These are phyloP conservation scores for Spinus olivaceus DNA, from an alignment of 2,797 vertebrate species.

Conservation along the genomic window DNA sequence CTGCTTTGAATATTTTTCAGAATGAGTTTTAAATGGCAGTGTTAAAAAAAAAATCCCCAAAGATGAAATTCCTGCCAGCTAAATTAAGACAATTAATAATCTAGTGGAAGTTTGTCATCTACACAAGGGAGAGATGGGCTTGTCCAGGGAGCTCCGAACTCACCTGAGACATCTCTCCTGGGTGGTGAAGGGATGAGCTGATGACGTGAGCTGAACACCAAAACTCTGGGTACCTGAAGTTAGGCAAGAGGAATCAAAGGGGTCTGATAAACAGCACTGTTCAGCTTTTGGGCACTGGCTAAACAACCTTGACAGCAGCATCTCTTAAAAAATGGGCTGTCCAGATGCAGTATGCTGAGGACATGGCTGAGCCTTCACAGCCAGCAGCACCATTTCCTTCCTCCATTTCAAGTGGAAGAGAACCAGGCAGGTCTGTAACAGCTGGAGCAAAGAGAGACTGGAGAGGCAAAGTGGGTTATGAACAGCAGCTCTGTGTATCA, in stretches of 20 bases:
- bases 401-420: neutral
- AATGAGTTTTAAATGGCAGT: neutral
- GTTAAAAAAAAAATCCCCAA: neutral
- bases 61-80: neutral
- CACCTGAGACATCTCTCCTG: neutral
- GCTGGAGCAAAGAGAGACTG: neutral
- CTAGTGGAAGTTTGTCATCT: neutral
- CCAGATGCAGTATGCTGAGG: neutral
- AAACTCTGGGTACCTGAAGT: neutral
- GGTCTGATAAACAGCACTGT: neutral
- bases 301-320: neutral
- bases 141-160: neutral
- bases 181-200: neutral
- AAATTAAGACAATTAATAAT: neutral
- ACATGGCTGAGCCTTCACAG: neutral
- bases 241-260: neutral
- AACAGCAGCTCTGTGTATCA: neutral
- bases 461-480: neutral
- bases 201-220: accelerated
- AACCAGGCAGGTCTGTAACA: neutral
- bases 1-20: neutral
- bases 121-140: neutral
- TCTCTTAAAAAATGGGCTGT: neutral
- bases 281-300: neutral
- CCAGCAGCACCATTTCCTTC: neutral